A percentile compares a stretch with the other conserved stretches of the same genome.
phyloP scores from a whole-genome alignment of 2,113 vertebrate genomes.

The Neodontobutis hainanensis region DNA sequence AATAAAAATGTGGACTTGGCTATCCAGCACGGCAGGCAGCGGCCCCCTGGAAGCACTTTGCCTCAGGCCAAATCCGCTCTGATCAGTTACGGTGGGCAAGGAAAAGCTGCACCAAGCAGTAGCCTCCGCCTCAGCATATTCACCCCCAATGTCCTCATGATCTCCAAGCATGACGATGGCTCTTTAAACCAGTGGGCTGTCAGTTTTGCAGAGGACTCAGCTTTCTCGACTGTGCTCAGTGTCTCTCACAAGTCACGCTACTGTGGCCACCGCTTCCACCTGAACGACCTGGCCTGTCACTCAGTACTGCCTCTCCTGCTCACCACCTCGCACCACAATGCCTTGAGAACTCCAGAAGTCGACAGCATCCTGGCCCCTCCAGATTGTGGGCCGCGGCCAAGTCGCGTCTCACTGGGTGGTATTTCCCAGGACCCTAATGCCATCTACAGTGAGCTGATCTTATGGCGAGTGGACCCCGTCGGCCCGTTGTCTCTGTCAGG shows the following conservation, averaged over 20 bases:
- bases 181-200: conserved; percentile 98
- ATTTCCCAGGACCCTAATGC: conserved; percentile 87
- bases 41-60: conserved; percentile 77
- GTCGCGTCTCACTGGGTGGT: conserved; percentile 61
- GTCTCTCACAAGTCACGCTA: conserved; percentile 97
- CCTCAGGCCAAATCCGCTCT: conserved; percentile 88
- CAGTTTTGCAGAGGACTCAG: conserved; percentile 96
- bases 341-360: conserved; percentile 83
- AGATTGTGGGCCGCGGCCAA: conserved; percentile 63
- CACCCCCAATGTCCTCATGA: conserved; percentile 97
- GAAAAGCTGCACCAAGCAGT: conserved; percentile 67
- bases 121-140: conserved; percentile 95
- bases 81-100: conserved; percentile 75
- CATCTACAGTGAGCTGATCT: conserved; percentile 97
- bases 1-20: conserved; percentile 97
- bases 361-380: conserved; percentile 58
- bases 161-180: conserved; percentile 96
- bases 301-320: conserved; percentile 93
- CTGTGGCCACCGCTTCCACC: conserved; percentile 98
- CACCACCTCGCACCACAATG: conserved; percentile 97
- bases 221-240: conserved; percentile 96
- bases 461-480: conserved; percentile 98
- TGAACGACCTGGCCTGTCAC: conserved; percentile 96
- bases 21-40: conserved; percentile 93
- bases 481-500: conserved; percentile 95